phyloP scores from a whole-genome alignment of 2,113 vertebrate species.

The Thalassarche chlororhynchos region DNA sequence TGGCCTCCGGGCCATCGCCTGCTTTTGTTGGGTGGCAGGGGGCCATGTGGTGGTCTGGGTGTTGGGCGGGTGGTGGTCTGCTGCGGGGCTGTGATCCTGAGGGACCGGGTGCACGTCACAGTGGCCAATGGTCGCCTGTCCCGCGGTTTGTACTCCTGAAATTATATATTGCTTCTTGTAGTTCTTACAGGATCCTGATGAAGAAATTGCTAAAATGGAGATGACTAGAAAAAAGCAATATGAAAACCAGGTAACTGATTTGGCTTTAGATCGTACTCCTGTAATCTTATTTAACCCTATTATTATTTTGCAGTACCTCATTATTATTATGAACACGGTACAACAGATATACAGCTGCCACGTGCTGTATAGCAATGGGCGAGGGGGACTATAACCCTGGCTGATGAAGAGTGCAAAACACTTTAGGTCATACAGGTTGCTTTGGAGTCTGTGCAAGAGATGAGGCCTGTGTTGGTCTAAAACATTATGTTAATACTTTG shows the following conservation, averaged over 20 bases:
- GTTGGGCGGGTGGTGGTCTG: background rate
- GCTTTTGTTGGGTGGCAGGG: background rate
- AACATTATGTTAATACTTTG: background rate
- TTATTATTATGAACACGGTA: fast-evolving
- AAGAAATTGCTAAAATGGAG: conserved; percentile 79
- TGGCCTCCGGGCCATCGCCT: background rate
- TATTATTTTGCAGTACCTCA: background rate
- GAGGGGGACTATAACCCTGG: fast-evolving
- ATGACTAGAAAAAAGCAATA: conserved; percentile 80
- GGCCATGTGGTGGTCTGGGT: background rate
- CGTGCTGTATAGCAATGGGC: fast-evolving
- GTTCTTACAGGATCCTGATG: conserved; percentile 91
- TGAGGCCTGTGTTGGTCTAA: background rate
- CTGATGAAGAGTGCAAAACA: background rate
- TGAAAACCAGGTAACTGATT: conserved; percentile 75
- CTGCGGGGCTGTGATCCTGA: background rate
- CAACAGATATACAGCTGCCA: background rate
- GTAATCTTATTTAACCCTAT: fast-evolving
- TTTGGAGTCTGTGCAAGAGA: background rate
- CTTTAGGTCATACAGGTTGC: background rate
- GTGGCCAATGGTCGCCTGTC: background rate
- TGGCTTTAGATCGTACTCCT: background rate
- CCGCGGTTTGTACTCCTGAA: fast-evolving
- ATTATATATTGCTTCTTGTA: conserved; percentile 21
- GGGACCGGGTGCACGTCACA: fast-evolving